Base-by-base conservation (phyloP, 2,797 vertebrate genomes). In the Neomorphus geoffroyi region DNA sequence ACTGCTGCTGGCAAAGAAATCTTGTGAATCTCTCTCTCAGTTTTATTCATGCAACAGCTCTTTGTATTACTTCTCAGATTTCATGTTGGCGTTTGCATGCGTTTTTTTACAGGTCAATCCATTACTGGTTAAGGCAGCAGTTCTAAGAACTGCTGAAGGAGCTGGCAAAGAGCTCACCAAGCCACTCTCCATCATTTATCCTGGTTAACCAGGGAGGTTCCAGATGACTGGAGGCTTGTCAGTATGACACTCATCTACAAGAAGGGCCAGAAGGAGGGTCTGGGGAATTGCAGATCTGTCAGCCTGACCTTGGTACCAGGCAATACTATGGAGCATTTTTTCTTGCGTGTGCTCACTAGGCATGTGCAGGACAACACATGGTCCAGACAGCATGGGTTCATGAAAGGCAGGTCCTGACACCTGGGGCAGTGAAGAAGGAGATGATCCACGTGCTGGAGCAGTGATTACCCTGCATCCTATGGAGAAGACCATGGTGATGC, bases 361-460 rank as follows among this genome's bases (percentile, higher is more conserved):
- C 51, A 53, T 28, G 50, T 53, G 50, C 28, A 54, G 53, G 53
- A 54, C 53, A 54, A 54, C 9, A 54, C n/a, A n/a, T n/a, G 28
- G 53, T 28, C 17, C 17, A 54, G 28, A 28, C 53, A 54, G 53
- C 28, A 54, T 18, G 28, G 28, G 28, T 18, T 30, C 53, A 54
- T 18, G 53, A 32, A 54, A 16, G 28, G 10, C 53, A 32, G 53
- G 28, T 32, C 17, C 28, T 54, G 53, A 7, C 19, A 35, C 0
- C 0, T 16, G 71, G 21, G 30, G 4, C 23, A 35, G 19, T 28
- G 32, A 39, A 57, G 30, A 6, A 83, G 32, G 39, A 79, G 23
- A 6, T 62, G 39, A 12, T 75, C 13, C 57, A 66, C 37, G 32
- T 0, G 0, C 46, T 1, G 0, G 9, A 82, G 27, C 53, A 43